Conservation (phyloP, 2,888 invertebrate species). For the Vannuccia rotundouncinata region DNA sequence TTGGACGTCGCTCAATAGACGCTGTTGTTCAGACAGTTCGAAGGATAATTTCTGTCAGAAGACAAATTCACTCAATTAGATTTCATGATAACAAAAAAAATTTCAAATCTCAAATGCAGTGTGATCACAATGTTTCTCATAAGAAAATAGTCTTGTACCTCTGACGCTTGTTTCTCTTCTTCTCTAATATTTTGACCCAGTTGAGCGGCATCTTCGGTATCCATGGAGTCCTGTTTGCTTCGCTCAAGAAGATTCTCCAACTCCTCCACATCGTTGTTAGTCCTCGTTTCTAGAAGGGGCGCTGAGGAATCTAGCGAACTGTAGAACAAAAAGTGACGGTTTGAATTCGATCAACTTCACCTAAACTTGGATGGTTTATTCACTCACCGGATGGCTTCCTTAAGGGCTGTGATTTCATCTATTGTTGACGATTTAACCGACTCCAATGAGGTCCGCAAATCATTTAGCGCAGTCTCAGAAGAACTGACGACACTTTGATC, state of each 20-base stretch:
- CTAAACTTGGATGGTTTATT: no score
- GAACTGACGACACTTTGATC: background rate
- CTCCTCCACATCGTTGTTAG: background rate
- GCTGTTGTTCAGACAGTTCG: conserved; percentile 4
- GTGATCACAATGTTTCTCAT: no score
- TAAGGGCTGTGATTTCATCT: background rate
- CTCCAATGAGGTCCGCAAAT: background rate
- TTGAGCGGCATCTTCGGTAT: background rate
- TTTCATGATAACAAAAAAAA: background rate
- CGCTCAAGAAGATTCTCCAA: background rate
- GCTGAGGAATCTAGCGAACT: no score
- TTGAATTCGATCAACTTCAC: no score
- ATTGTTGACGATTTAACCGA: background rate
- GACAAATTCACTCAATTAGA: background rate
- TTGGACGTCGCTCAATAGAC: background rate
- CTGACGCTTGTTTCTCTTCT: background rate
- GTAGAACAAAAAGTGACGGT: no score
- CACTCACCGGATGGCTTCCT: background rate
- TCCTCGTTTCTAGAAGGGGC: background rate
- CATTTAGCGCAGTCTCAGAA: background rate
- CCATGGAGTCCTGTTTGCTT: background rate
- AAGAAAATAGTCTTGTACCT: no score
- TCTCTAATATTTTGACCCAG: background rate
- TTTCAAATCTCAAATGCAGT: no score
- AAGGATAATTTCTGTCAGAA: background rate